Conservation (phyloP, 2,113 vertebrate genomes). For the Prochilodus magdalenae region DNA sequence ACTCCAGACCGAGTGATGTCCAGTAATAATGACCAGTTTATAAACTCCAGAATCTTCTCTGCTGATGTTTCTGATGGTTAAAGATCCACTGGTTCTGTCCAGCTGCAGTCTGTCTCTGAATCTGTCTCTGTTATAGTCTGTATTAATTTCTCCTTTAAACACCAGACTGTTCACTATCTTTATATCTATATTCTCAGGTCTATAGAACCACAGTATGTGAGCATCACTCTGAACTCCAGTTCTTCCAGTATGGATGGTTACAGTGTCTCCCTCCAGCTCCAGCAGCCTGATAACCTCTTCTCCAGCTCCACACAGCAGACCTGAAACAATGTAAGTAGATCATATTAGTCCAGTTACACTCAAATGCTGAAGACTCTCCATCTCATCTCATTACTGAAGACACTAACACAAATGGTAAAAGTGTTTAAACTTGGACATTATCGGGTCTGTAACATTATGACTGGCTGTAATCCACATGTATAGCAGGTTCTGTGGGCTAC, state of each 20-base stretch:
- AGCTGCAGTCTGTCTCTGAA: conserved; percentile 34
- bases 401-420: too few relatives aligned
- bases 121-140: conserved; percentile 4
- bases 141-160: background rate
- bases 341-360: background rate
- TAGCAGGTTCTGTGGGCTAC: too few relatives aligned
- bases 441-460: too few relatives aligned
- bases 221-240: conserved; percentile 18
- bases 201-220: conserved; percentile 11
- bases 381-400: too few relatives aligned
- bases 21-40: background rate
- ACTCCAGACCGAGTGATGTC: background rate
- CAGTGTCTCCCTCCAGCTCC: conserved; percentile 36
- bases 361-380: too few relatives aligned
- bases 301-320: background rate
- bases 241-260: conserved; percentile 6
- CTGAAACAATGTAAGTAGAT: background rate
- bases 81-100: conserved; percentile 28
- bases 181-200: background rate
- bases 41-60: conserved; percentile 25
- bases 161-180: background rate
- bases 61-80: conserved; percentile 39
- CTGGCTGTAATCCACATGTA: too few relatives aligned
- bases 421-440: too few relatives aligned
- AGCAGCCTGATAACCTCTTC: background rate